phyloP scores from a whole-genome alignment of 1,140 invertebrate species.

The Akabosia matsudoensis region DNA sequence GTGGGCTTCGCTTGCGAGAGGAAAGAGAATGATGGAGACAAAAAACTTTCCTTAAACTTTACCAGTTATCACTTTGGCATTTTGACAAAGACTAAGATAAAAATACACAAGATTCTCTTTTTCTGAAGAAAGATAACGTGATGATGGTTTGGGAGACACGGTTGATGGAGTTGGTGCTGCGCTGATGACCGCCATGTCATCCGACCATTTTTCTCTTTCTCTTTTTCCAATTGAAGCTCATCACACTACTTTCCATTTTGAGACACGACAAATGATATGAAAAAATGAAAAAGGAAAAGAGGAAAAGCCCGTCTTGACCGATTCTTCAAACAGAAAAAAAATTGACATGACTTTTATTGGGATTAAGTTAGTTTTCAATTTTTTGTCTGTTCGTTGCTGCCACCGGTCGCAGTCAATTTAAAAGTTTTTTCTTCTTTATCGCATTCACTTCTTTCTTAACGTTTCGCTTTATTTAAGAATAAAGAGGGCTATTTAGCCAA shows the following conservation, averaged over 20 bases:
- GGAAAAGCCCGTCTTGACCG: neutral
- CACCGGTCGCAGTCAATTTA: neutral
- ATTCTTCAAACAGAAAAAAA: neutral
- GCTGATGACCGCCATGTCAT: neutral
- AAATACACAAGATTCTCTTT: neutral
- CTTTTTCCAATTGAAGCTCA: neutral
- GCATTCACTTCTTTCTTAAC: too few species aligned
- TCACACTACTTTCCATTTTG: neutral
- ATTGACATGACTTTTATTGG: slow-evolving; percentile 13
- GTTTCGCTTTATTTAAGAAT: too few species aligned
- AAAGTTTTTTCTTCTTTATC: too few species aligned
- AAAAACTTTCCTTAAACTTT: neutral
- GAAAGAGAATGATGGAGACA: neutral
- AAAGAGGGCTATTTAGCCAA: too few species aligned
- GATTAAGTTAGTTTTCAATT: neutral
- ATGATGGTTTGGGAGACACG: slow-evolving; percentile 1
- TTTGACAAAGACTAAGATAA: slow-evolving; percentile 17
- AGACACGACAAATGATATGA: too few species aligned
- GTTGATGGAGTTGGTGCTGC: neutral
- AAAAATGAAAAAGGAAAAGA: neutral
- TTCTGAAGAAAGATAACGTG: neutral
- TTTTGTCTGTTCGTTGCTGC: neutral
- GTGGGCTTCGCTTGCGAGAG: neutral
- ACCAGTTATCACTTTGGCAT: slow-evolving; percentile 14
- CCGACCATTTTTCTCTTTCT: neutral